Evolutionary conservation across 2,797 vertebrate genomes (phyloP), one percentile per base, ranked within the genome.

Genomic region (Hyperoplus immaculatus): DNA sequence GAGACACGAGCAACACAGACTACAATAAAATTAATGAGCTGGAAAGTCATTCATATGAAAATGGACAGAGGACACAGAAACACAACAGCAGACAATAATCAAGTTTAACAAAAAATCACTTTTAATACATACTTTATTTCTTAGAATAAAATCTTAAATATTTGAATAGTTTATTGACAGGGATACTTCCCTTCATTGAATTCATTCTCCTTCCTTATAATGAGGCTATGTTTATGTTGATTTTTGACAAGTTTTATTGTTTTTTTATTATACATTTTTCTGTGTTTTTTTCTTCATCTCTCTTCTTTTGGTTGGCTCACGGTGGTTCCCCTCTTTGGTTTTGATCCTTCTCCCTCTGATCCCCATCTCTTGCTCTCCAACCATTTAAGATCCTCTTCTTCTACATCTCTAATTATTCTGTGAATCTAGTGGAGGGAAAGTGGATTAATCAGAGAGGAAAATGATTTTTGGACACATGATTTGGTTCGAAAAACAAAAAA

Each of bases 31-130:
- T 78, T 77, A 85, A 85, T 81, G 80, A 92, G 83, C 90, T 93
- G 91, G 87, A 92, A 93, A 92, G 85, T 93, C 89, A 91, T 79
- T 92, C 82, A 88, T 90, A 87, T 87, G 92, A 93, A 93, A 93
- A 90, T 91, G 91, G 88, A 93, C 90, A 91, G 87, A 90, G 85
- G 87, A 91, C 81, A 84, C 91, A 93, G 91, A 92, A 93, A 93
- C 90, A 93, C 89, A 91, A 88, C 88, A 84, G 84, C 89, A 88
- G 90, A 95, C 84, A 90, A 93, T 88, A 89, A 95, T 93, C 93
- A 94, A 94, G 92, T 93, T 95, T 94, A 96, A 95, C 95, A 95
- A 95, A 95, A 94, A 93, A 91, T 91, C 87, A 93, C 90, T 90
- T 94, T 96, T 94, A 95, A 95, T 95, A 94, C 93, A 95, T 94